Base-by-base conservation (phyloP, 2,888 invertebrate species). In the Tigriopus californicus region DNA sequence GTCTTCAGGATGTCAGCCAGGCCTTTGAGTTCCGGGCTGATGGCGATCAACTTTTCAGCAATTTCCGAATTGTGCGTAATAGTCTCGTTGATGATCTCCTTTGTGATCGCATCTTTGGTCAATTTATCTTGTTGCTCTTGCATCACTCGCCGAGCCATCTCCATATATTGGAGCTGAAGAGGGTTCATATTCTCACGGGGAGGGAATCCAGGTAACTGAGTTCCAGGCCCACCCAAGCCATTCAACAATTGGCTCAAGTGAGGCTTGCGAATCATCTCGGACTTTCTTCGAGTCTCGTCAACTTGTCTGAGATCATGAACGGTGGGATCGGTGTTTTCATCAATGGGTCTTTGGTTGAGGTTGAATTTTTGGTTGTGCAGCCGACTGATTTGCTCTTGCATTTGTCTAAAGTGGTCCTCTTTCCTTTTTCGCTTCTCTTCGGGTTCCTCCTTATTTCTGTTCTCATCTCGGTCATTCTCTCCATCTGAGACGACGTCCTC, bases 1-100 rank as follows among this genome's bases (percentile, higher is more conserved):
- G 80, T 81, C 74, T 94, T 94, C 5, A 95, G 77, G 60, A 85
- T 81, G 68, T 90, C 88, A n/a, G 90, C 88, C 56, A 95, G 76
- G 58, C 85, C 84, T 69, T 90, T 87, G 8, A 91, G 75, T 40
- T 59, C 59, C 10, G 59, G 59, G 20, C 33, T 52, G 11, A 59
- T 59, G 12, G 24, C 53, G 4, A 42, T 42, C 40, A 59, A 20
- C 20, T 53, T 59, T 68, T 91, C 91, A 3, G 83, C 79, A 13
- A 83, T 83, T 1, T 62, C 60, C n/a, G 60, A 54, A 44, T 60
- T 61, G 13, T 60, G 40, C 22, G 41, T 59, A 18, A 61, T 47
- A 44, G 61, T 62, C 11, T 63, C 57, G 20, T 61, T 44, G 47
- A 64, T 57, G 41, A 61, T 62, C 20, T 63, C 58, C 46, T 63